These are phyloP conservation scores for Gymnopithys bicolor DNA, from an alignment of 2,797 vertebrate species.

Conservation along the genomic window DNA sequence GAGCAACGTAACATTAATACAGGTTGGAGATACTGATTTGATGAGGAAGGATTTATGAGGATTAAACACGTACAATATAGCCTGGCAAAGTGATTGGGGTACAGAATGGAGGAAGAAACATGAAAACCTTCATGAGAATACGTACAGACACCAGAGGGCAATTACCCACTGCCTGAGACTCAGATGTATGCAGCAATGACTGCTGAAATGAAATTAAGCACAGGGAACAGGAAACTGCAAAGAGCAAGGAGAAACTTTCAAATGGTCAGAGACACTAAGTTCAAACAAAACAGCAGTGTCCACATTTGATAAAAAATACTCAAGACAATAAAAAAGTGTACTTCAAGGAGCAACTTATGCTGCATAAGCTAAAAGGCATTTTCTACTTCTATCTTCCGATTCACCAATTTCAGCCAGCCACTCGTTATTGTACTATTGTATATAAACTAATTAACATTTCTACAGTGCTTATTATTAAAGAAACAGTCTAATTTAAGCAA, in stretches of 20 bases:
- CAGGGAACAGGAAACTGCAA: neutral
- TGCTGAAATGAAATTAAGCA: slow-evolving; percentile 52
- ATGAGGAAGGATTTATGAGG: slow-evolving; percentile 7
- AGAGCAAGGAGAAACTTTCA: neutral
- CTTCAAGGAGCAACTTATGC: neutral
- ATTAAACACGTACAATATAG: slow-evolving; percentile 6
- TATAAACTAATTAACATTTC: slow-evolving; percentile 30
- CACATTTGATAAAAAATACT: neutral
- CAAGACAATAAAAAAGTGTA: neutral
- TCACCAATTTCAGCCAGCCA: neutral
- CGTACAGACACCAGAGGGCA: slow-evolving; percentile 52
- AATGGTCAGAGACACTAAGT: neutral
- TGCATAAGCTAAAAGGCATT: neutral
- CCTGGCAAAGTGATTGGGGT: neutral
- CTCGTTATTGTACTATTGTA: neutral
- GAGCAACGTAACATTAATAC: neutral
- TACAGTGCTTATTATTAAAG: neutral
- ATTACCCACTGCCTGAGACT: slow-evolving; percentile 51
- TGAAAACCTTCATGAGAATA: neutral
- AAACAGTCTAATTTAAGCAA: slow-evolving; percentile 18
- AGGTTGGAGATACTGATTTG: slow-evolving; percentile 10
- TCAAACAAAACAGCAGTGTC: neutral
- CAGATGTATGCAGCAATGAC: slow-evolving; percentile 24
- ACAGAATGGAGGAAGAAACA: slow-evolving; percentile 19
- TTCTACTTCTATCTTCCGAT: neutral